Evolutionary conservation across 2,797 vertebrate species (phyloP), one percentile per base, ranked within the genome.

Genomic region (Malacoctenus gilli): DNA sequence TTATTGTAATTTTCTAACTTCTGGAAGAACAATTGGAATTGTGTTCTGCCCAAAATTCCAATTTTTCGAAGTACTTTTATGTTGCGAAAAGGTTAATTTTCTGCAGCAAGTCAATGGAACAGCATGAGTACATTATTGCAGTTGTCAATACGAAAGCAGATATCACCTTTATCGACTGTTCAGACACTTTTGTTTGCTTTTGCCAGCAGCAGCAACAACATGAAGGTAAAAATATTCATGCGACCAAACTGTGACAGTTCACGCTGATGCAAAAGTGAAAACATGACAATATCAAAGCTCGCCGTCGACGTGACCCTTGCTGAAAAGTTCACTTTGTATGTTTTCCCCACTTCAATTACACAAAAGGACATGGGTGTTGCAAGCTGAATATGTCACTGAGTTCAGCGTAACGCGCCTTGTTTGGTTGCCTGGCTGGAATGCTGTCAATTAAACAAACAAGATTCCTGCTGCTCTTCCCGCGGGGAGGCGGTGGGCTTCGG

Each of bases 391-490:
- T 72, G 75, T 63, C 49, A 22, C 59, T 19, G 58, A 51, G 72
- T 68, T 64, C 44, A 21, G 38, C 28, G 53, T 54, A 60, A 64
- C 42, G 47, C 54, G 64, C 40, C 50, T 32, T 80, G 64, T 71
- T 79, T 77, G 59, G 73, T 68, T 69, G 51, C 3, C 53, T 54
- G 72, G 50, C 69, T 82, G 78, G 73, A 79, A 72, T 59, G 53
- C 43, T 83, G 79, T 80, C 81, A 85, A 82, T 82, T 84, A 84
- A 81, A 72, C 80, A 68, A 89, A 84, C 80, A 86, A 54, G 73
- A 60, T 48, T 58, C 87, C 64, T 12, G 80, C 80, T 84, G 84
- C 35, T 71, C 16, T 75, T n/a, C 72, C 77, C 58, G 72, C 55
- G 18, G 77, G 52, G 59, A 59, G 48, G 65, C 8, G 55, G 22